Evolutionary conservation across 2,888 invertebrate species (phyloP).

Genomic region (Blastobasis lacticolella): DNA sequence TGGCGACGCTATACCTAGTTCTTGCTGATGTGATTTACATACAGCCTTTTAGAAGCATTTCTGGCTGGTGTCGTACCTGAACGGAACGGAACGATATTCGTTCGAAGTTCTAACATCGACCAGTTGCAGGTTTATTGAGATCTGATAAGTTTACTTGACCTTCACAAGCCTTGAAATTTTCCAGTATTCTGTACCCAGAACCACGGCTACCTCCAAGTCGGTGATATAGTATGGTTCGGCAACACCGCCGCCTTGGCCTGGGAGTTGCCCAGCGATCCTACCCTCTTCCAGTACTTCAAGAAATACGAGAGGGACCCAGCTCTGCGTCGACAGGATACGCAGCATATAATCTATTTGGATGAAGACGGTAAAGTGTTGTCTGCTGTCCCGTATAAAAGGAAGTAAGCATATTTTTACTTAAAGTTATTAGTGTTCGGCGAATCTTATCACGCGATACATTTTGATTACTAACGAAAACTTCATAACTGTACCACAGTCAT

Average conservation of each 20-base stretch:
- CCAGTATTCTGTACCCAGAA: conserved; percentile 78
- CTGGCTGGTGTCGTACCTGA: too few relatives aligned
- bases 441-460: too few relatives aligned
- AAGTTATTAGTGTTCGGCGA: too few relatives aligned
- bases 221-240: conserved; percentile 79
- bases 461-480: too few relatives aligned
- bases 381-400: conserved; percentile 47
- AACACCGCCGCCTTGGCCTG: conserved; percentile 85
- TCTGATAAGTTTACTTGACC: too few relatives aligned
- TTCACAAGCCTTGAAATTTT: conserved; percentile 15
- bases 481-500: too few relatives aligned
- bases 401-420: conserved; percentile 6
- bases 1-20: too few relatives aligned
- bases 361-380: conserved; percentile 48
- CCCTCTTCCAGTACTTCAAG: conserved; percentile 34
- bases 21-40: too few relatives aligned
- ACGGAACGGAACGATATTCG: too few relatives aligned
- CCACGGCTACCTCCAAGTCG: conserved; percentile 72
- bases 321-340: conserved; percentile 37
- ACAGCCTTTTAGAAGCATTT: too few relatives aligned
- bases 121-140: too few relatives aligned
- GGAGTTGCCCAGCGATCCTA: conserved; percentile 79
- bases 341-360: conserved; percentile 45
- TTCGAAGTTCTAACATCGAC: too few relatives aligned
- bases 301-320: conserved; percentile 28